phyloP scores from a whole-genome alignment of 2,888 invertebrate genomes.

The Cremastinae sp. region DNA sequence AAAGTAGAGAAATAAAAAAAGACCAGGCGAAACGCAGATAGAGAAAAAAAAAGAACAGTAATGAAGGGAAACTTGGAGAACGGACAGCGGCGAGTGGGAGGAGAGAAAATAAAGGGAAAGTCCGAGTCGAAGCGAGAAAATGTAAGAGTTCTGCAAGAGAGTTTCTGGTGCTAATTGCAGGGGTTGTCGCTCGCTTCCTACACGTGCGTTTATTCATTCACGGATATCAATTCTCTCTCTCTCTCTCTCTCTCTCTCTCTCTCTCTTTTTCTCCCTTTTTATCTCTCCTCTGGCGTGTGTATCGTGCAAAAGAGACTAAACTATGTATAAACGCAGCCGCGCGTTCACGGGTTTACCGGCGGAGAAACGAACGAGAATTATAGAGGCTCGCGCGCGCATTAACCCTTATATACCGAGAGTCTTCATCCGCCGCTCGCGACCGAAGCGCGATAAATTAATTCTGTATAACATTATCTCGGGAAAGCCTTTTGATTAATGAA shows the following conservation, averaged over 20 bases:
- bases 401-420: constrained; percentile 52
- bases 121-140: constrained; percentile 22
- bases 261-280: too few relatives aligned
- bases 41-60: constrained; percentile 26
- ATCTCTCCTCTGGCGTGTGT: too few relatives aligned
- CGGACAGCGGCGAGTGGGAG: constrained; percentile 3
- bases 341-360: constrained; percentile 21
- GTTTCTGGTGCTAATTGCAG: constrained; percentile 61
- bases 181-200: constrained; percentile 56
- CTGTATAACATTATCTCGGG: too few relatives aligned
- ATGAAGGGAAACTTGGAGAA: not conserved
- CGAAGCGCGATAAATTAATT: constrained; percentile 2
- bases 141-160: constrained; percentile 46
- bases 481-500: too few relatives aligned
- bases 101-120: not conserved
- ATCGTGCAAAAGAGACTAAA: constrained; percentile 4
- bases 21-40: constrained; percentile 3
- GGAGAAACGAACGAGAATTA: constrained; percentile 46
- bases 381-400: constrained; percentile 50
- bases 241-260: too few relatives aligned
- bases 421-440: constrained; percentile 18
- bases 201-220: constrained; percentile 33
- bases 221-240: constrained; percentile 28
- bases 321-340: constrained; percentile 13
- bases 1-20: constrained; percentile 10